Evolutionary conservation across 2,888 invertebrate genomes (phyloP).

Genomic region (Parascotia fuliginaria): DNA sequence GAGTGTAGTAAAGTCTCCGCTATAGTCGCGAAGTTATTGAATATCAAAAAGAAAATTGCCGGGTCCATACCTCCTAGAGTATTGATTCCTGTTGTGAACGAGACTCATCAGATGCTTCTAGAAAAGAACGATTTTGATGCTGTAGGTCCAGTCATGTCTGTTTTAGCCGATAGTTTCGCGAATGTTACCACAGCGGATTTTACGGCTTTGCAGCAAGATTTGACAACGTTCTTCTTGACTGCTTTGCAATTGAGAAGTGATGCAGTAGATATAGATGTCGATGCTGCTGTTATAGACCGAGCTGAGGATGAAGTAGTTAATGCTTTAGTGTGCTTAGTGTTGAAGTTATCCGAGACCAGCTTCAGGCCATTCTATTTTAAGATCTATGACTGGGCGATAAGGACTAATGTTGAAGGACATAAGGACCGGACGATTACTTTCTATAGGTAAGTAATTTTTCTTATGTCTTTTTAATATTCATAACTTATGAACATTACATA

Average conservation of each 20-base stretch:
- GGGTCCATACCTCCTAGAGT: constrained; percentile 89
- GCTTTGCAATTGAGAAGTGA: constrained; percentile 89
- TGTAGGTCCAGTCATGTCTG: constrained; percentile 90
- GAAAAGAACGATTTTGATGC: constrained; percentile 86
- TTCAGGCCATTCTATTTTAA: constrained; percentile 95
- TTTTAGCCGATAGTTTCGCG: constrained; percentile 90
- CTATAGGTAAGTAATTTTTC: constrained; percentile 88
- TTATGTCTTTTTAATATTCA: too few relatives aligned
- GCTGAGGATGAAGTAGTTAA: constrained; percentile 92
- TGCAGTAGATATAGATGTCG: constrained; percentile 63
- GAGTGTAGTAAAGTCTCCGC: constrained; percentile 80
- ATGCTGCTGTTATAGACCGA: constrained; percentile 72
- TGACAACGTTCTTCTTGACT: constrained; percentile 91
- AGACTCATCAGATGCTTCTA: constrained; percentile 87
- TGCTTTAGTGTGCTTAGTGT: constrained; percentile 91
- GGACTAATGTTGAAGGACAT: constrained; percentile 84
- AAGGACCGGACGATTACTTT: constrained; percentile 92
- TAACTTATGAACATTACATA: too few relatives aligned
- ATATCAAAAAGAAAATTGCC: constrained; percentile 89
- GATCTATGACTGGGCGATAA: constrained; percentile 94
- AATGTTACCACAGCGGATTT: constrained; percentile 88
- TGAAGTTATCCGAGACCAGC: constrained; percentile 95
- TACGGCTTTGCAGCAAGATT: constrained; percentile 87
- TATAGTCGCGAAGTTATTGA: constrained; percentile 85
- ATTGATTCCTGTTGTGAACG: constrained; percentile 90